phyloP scores from a whole-genome alignment of 2,113 vertebrate species.

The rabbit (Oryctolagus cuniculus) region mOryCun1.1 NC_091434.1:6302001-6302500 shows the following conservation, averaged over 20 bases:
- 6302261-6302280: background rate
- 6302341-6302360: background rate
- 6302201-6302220: background rate
- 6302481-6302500: no score
- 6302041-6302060: no score
- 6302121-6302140: background rate
- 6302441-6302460: background rate
- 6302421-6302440: background rate
- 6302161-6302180: background rate
- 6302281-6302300: background rate
- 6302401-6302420: background rate
- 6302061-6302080: no score
- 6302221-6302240: background rate
- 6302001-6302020: no score
- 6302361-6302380: background rate
- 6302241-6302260: constrained; percentile 14
- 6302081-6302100: no score
- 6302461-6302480: background rate
- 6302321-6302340: background rate
- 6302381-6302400: background rate
- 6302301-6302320: background rate
- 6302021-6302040: no score
- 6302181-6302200: background rate
- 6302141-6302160: background rate
- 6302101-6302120: no score